phyloP scores from a whole-genome alignment of 2,113 vertebrate species.

The Vidua chalybeata region DNA sequence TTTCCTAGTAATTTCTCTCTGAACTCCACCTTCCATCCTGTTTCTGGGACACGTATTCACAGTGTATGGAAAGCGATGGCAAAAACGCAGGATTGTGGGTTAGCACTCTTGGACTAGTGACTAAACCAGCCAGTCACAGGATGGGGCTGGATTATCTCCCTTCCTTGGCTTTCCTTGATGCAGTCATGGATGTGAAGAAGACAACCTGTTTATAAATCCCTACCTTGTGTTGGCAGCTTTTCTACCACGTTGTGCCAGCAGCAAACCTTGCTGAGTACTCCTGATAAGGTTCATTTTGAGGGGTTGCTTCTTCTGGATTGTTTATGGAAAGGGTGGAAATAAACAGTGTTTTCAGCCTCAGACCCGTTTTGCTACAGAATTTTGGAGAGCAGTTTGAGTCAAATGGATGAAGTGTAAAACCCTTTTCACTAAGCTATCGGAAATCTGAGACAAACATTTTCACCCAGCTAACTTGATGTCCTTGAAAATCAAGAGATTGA shows the following conservation, averaged over 20 bases:
- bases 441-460: not conserved
- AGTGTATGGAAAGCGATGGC: not conserved
- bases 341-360: not conserved
- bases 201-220: not conserved
- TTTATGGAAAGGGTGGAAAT: not conserved
- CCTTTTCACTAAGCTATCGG: not conserved
- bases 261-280: not conserved
- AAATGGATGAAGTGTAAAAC: not conserved
- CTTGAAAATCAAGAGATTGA: not conserved
- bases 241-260: not conserved
- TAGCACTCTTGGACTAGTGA: not conserved
- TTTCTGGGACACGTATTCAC: not conserved
- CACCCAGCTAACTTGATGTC: not conserved
- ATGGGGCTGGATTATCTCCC: not conserved
- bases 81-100: not conserved
- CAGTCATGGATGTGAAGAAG: not conserved
- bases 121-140: not conserved
- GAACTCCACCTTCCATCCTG: not conserved
- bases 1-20: not conserved
- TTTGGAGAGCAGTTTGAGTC: not conserved
- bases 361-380: not conserved
- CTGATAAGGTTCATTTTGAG: not conserved
- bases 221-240: not conserved
- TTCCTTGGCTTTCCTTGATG: not conserved
- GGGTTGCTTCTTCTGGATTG: not conserved